These are phyloP conservation scores for Phalacrocorax aristotelis DNA, from an alignment of 2,113 vertebrate species.

Conservation along the genomic window DNA sequence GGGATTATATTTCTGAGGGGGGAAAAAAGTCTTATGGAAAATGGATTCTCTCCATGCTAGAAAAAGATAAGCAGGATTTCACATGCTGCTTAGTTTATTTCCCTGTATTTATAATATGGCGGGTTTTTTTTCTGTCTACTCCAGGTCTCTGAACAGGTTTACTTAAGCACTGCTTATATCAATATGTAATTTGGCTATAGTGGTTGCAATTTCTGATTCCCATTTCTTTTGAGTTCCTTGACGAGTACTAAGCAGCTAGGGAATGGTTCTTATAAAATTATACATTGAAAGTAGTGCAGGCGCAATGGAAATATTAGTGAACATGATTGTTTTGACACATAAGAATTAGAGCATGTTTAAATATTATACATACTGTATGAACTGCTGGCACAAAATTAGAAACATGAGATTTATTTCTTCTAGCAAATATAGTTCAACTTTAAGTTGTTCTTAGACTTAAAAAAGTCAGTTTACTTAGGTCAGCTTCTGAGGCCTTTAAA, in stretches of 20 bases:
- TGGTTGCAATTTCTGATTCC: conserved; percentile 8
- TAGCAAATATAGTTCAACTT: not conserved
- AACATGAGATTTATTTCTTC: not conserved
- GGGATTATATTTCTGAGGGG: not conserved
- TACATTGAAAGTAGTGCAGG: conserved; percentile 6
- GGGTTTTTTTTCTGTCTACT: not conserved
- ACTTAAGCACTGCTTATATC: conserved; percentile 14
- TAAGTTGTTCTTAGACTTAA: not conserved
- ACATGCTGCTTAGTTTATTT: not conserved
- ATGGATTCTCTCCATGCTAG: not conserved
- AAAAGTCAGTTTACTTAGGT: not conserved
- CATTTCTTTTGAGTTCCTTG: conserved; percentile 25
- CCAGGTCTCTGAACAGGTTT: not conserved
- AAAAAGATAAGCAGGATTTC: not conserved
- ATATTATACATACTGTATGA: conserved; percentile 68
- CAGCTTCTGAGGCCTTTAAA: not conserved
- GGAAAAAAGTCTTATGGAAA: not conserved
- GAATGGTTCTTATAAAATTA: conserved; percentile 47
- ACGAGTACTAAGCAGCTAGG: not conserved
- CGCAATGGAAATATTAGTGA: conserved; percentile 58
- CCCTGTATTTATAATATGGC: not conserved
- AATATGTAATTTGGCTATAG: conserved; percentile 2
- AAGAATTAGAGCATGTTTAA: conserved; percentile 70
- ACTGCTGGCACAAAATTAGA: conserved; percentile 39
- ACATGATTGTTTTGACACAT: conserved; percentile 66